A percentile compares a stretch with the other conserved stretches of the same genome.
Conservation (phyloP, 2,113 vertebrate species). For the Carassius gibelio region DNA sequence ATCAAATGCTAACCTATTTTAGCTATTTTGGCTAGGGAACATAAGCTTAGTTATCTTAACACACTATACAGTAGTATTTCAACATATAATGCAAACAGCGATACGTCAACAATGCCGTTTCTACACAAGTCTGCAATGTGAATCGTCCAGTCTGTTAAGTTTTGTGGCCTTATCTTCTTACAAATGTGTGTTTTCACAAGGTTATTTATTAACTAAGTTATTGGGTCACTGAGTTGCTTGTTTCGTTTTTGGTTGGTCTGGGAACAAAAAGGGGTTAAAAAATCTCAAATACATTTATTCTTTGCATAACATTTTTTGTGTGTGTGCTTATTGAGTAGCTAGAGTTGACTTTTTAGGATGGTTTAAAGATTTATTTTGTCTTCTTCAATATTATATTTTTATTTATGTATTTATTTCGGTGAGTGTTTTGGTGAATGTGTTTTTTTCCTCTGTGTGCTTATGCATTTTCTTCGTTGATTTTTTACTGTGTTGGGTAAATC, state of each 20-base stretch:
- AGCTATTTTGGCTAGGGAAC: neutral
- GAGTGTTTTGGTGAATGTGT: slow-evolving; percentile 56
- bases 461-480: slow-evolving; percentile 53
- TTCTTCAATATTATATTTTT: slow-evolving; percentile 14
- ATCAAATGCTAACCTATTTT: neutral
- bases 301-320: slow-evolving; percentile 8
- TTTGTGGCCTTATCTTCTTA: slow-evolving; percentile 74
- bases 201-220: slow-evolving; percentile 50
- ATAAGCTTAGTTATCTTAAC: neutral
- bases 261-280: slow-evolving; percentile 23
- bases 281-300: slow-evolving; percentile 42
- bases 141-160: slow-evolving; percentile 63
- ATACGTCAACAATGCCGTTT: slow-evolving; percentile 31
- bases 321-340: slow-evolving; percentile 34
- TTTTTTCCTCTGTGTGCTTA: slow-evolving; percentile 59
- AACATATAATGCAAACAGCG: slow-evolving; percentile 15
- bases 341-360: neutral
- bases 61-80: neutral
- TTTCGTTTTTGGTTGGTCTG: slow-evolving; percentile 12
- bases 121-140: slow-evolving; percentile 46
- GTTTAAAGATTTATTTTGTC: slow-evolving; percentile 3
- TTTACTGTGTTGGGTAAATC: slow-evolving; percentile 49
- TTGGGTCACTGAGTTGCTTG: slow-evolving; percentile 44
- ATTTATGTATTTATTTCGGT: slow-evolving; percentile 36
- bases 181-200: slow-evolving; percentile 33